Base-by-base conservation (phyloP, 2,113 vertebrate genomes). In the Pardalotus punctatus region DNA sequence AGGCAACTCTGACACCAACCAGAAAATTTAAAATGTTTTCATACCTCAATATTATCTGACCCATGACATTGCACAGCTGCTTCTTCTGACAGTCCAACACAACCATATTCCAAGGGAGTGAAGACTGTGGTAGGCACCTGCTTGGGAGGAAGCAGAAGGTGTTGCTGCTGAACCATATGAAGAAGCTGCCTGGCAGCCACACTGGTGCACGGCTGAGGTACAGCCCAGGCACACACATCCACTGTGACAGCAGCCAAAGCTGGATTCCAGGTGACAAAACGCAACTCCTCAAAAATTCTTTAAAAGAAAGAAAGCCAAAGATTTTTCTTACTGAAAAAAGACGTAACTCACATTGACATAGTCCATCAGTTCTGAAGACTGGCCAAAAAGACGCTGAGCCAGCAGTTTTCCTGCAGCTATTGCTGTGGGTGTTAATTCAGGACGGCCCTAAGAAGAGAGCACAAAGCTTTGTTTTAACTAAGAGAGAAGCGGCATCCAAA, bases 51-150 rank as follows among this genome's bases (percentile, higher is more conserved):
- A 18, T 96, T 93, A 27, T 99, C 99, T 79, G 98, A 92, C 58
- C 99, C 98, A 0, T 98, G 96, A 71, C 93, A 94, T 9, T 88
- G 95, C 88, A 98, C 96, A 4, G 99, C 99, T 21, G 97, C 98
- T 96, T 99, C 99, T 95, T 99, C 99, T 1, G 99, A 99, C 40
- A 99, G 93, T 42, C 99, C 99, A 45, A 99, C 98, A 60, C 99
- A 99, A 90, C 99, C 98, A 3, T 99, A 99, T 62, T 99, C 99
- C 14, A 99, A 94, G 1, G 99, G 99, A 25, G 99, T 99, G 94
- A 99, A 99, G 74, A 99, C 98, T 2, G 99, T 99, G 2, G 99
- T 99, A 47, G 99, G 97, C 21, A 99, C 98, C 99, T 99, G 95
- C 25, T 73, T 5, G 4, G 2, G 2, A 65, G 43, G 69, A 92